Conservation (phyloP, 2,888 invertebrate genomes). For the Phortica okadai region DNA sequence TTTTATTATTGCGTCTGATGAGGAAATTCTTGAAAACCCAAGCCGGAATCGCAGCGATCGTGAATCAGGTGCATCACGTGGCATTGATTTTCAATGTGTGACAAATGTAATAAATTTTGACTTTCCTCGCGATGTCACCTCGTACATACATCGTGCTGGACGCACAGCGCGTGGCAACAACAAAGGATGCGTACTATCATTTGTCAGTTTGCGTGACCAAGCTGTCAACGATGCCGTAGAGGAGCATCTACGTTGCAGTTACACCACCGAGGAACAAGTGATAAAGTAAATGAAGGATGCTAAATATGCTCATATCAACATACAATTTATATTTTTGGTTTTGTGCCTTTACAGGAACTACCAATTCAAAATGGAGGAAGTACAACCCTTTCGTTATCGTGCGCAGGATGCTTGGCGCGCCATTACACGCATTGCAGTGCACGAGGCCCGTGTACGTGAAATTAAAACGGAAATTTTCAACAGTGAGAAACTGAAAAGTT, state of each 20-base stretch:
- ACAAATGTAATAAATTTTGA: constrained; percentile 99
- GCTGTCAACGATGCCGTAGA: constrained; percentile 86
- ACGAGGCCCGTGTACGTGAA: constrained; percentile 96
- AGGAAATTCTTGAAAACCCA: constrained; percentile 88
- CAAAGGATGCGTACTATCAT: constrained; percentile 91
- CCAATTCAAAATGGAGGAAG: constrained; percentile 95
- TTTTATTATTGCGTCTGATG: constrained; percentile 98
- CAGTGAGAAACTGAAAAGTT: constrained; percentile 92
- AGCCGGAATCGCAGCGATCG: constrained; percentile 81
- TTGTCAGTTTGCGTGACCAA: constrained; percentile 89
- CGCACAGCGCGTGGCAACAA: constrained; percentile 92
- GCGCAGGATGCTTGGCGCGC: constrained; percentile 97
- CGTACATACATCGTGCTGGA: constrained; percentile 98
- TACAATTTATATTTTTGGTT: background rate
- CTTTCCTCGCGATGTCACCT: constrained; percentile 91
- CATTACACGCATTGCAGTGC: constrained; percentile 93
- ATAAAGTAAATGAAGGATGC: constrained; percentile 78
- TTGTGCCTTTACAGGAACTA: constrained; percentile 83
- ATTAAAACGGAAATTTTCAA: constrained; percentile 95
- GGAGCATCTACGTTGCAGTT: constrained; percentile 82
- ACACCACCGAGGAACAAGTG: constrained; percentile 80
- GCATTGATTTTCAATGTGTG: constrained; percentile 98
- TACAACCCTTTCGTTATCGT: constrained; percentile 96
- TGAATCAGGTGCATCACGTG: constrained; percentile 96
- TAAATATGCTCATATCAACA: background rate